phyloP scores from a whole-genome alignment of 2,888 invertebrate species.

The Drosophila acutilabella region DNA sequence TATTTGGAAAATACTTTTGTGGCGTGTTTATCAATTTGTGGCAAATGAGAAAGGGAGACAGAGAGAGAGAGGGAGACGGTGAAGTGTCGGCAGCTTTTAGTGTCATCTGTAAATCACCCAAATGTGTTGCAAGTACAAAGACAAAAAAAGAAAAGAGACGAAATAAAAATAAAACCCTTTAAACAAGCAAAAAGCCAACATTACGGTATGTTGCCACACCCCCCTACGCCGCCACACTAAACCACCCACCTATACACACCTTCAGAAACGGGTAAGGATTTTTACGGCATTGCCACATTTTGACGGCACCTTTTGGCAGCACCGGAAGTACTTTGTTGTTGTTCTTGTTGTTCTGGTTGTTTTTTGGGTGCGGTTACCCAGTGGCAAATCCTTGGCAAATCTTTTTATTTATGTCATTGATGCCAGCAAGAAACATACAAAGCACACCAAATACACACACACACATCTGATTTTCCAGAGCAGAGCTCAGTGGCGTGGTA shows the following conservation, averaged over 20 bases:
- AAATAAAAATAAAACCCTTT: slow-evolving; percentile 30
- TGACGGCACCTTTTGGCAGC: slow-evolving; percentile 65
- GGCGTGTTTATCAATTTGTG: slow-evolving; percentile 69
- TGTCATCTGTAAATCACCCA: slow-evolving; percentile 26
- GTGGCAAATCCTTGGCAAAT: slow-evolving; percentile 82
- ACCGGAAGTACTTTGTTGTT: slow-evolving; percentile 43
- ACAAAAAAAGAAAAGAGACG: neutral
- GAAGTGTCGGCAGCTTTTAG: slow-evolving; percentile 38
- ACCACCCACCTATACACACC: neutral
- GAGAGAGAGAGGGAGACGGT: slow-evolving; percentile 39
- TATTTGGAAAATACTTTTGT: slow-evolving; percentile 25
- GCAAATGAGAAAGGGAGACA: slow-evolving; percentile 6
- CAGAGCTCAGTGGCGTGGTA: slow-evolving; percentile 1
- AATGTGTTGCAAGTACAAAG: slow-evolving; percentile 25
- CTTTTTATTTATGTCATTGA: slow-evolving; percentile 83
- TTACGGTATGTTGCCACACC: too few species aligned
- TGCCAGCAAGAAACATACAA: slow-evolving; percentile 53
- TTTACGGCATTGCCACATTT: slow-evolving; percentile 67
- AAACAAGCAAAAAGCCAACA: slow-evolving; percentile 35
- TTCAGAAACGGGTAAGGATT: slow-evolving; percentile 32
- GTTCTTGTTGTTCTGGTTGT: slow-evolving; percentile 25
- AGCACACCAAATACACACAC: slow-evolving; percentile 32
- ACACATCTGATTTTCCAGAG: slow-evolving; percentile 8
- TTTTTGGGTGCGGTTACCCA: slow-evolving; percentile 64
- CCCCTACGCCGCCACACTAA: too few species aligned